A percentile compares a stretch with the other conserved stretches of the same genome.
phyloP scores from a whole-genome alignment of 2,113 vertebrate genomes.

The Prionailurus viverrinus region DNA sequence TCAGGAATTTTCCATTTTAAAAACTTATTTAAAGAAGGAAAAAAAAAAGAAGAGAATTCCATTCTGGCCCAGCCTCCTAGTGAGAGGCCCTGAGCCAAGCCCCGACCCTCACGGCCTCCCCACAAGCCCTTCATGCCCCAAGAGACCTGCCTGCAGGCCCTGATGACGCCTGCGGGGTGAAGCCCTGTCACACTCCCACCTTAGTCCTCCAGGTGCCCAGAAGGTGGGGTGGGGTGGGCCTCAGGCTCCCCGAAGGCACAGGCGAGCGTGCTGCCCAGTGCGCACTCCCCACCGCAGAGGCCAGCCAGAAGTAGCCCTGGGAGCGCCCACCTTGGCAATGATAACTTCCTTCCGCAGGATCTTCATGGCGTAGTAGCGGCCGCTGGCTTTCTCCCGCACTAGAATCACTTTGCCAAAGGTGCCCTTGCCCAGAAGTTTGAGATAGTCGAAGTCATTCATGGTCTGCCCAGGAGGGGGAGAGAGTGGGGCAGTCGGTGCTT shows the following conservation, averaged over 20 bases:
- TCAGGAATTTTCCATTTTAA: slow-evolving; percentile 17
- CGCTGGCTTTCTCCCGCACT: slow-evolving; percentile 95
- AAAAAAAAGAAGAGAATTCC: not conserved
- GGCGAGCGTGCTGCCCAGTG: rapidly evolving
- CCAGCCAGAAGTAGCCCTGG: rapidly evolving
- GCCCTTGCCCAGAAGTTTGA: slow-evolving; percentile 97
- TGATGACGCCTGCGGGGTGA: not conserved
- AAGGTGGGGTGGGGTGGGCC: not conserved
- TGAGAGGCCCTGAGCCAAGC: not conserved
- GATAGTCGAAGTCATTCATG: slow-evolving; percentile 98
- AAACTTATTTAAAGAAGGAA: not conserved
- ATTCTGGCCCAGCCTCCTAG: not conserved
- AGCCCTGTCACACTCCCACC: not conserved
- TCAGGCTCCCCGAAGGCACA: not conserved
- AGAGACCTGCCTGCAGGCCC: not conserved
- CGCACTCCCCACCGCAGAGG: rapidly evolving
- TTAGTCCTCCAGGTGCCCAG: not conserved
- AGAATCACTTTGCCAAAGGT: slow-evolving; percentile 98
- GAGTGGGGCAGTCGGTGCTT: not conserved
- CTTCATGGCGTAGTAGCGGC: slow-evolving; percentile 98
- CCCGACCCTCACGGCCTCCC: not conserved
- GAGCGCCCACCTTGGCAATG: slow-evolving; percentile 93
- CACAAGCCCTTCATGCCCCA: not conserved
- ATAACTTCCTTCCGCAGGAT: slow-evolving; percentile 98
- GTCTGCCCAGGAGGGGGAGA: slow-evolving; percentile 86